Evolutionary conservation across 2,888 invertebrate species (phyloP), one percentile per base, ranked within the genome.

Genomic region (Isoperla grammatica): DNA sequence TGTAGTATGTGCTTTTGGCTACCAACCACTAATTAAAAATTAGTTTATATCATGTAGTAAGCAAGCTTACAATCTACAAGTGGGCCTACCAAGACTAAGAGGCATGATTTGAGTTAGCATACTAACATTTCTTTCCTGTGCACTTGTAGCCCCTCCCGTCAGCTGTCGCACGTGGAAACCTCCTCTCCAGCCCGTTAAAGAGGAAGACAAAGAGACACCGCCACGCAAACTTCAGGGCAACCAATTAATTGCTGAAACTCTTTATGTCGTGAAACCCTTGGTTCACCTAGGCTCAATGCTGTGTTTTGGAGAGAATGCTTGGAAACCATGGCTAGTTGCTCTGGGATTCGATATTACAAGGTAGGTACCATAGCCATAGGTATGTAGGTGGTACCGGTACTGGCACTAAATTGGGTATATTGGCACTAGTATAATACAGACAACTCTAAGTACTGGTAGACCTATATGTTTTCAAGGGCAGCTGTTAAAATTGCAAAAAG

Each of bases 251-350:
- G 78, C 72, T 19, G 78, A 78, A 66, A 70, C 83, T 29, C 68
- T 92, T 48, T 89, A 91, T 68, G 81, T 89, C 65, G 68, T 86
- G 11, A 89, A 90, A 69, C 92, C 93, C 0, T 67, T 92, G 12
- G 74, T 86, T 42, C 92, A 93, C 74, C 78, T 93, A 62, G 79
- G 81, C 13, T 79, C 86, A 1, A 81, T 90, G 77, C 84, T 82
- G 55, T 69, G 81, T 5, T 91, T 87, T 75, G 94, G 93, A 0
- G 79, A 81, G 11, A 81, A 81, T 66, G 82, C 87, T 5, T 95
- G 95, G 95, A 88, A 87, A 68, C 93, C 93, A 12, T 95, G 89
- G 85, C 67, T 87, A 8, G 68, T 90, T 9, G 84, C 93, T 0
- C 75, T 93, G 4, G 76, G 82, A 2, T 72, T 93, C 66, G 95